Evolutionary conservation across 2,797 vertebrate species (phyloP), one percentile per base, ranked within the genome.

Genomic region (Sebastes iracundus): DNA sequence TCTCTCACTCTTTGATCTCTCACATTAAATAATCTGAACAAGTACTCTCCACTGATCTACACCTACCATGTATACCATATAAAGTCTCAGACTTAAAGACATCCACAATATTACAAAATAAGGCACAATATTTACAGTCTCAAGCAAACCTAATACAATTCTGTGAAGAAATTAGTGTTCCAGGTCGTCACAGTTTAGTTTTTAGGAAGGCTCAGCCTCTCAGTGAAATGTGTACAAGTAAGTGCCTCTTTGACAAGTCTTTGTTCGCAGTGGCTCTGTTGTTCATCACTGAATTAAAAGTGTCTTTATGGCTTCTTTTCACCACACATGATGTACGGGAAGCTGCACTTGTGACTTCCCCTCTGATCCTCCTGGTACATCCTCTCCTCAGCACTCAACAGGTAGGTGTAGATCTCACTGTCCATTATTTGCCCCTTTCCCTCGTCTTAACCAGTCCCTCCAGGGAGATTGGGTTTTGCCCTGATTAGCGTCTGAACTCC

Each of bases 371-470:
- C 67, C 35, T 42, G 25, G 53, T 73, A 6, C 33, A 32, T 25
- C 55, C 27, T 79, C 53, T 27, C 55, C 68, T 59, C 71, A 25
- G 72, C 20, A 58, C 42, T 70, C 35, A 72, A 28, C 30, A 69
- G 33, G 32, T 30, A 11, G 46, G 18, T 35, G 10, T n/a, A 33
- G 18, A 33, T 18, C 60, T 56, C 28, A 65, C 16, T 73, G 79
- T 79, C 49, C 16, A 16, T 86, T 84, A 94, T 86, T 94, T 92
- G 27, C 86, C 27, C 87, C 90, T 87, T 95, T 96, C 25, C 94
- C 92, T 7, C 91, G 83, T 86, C 93, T 93, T 72, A 96, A 85
- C 96, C 95, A 96, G 80, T 96, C 95, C 80, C 83, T 95, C 96
- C 96, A 96, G 28, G 92, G 94, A 7, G 93, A 91, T 5, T 88